phyloP scores from a whole-genome alignment of 2,113 vertebrate species.

The Megalops atlanticus region DNA sequence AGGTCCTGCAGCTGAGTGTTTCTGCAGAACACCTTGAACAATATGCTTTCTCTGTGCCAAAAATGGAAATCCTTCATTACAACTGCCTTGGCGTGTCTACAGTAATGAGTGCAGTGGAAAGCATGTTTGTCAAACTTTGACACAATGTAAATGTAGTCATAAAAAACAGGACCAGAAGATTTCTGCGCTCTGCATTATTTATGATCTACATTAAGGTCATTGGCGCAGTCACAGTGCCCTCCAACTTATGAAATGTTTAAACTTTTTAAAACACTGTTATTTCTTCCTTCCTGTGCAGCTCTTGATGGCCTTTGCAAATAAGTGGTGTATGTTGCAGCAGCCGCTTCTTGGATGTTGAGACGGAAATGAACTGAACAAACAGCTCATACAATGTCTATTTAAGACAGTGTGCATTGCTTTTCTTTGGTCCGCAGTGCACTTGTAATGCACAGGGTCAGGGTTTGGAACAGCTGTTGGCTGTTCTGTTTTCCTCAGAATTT shows the following conservation, averaged over 20 bases:
- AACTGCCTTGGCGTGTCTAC: background rate
- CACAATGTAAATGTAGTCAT: constrained; percentile 24
- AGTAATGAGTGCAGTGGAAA: constrained; percentile 6
- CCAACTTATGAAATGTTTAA: background rate
- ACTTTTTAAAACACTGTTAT: background rate
- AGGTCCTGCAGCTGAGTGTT: constrained; percentile 18
- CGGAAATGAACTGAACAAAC: background rate
- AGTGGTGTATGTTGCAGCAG: background rate
- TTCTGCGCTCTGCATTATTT: constrained; percentile 30
- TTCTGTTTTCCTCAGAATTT: no score
- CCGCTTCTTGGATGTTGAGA: background rate
- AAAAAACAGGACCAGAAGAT: constrained; percentile 17
- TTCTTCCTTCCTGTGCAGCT: background rate
- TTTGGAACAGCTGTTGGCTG: no score
- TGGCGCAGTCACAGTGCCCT: background rate
- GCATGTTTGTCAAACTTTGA: background rate
- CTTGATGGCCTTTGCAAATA: background rate
- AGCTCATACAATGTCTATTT: no score
- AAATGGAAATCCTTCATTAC: background rate
- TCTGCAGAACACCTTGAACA: constrained; percentile 28
- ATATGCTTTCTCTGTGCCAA: background rate
- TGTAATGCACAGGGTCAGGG: no score
- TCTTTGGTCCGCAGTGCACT: no score
- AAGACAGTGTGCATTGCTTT: no score
- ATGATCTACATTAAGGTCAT: constrained; percentile 20